These are phyloP conservation scores for Spilarctia lutea DNA, from an alignment of 2,888 invertebrate genomes.

Conservation along the genomic window DNA sequence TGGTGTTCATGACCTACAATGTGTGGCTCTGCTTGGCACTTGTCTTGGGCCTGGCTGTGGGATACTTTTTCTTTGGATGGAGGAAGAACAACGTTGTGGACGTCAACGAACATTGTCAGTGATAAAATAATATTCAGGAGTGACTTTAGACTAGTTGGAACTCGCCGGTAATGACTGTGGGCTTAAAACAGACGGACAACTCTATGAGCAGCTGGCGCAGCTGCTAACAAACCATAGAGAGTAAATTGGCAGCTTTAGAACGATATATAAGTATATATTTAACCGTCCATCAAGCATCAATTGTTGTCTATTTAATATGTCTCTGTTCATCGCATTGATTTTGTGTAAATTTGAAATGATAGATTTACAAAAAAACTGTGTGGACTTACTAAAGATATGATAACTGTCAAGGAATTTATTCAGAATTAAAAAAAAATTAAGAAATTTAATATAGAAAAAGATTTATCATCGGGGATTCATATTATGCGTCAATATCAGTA, in stretches of 20 bases:
- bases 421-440: background rate
- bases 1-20: conserved; percentile 99
- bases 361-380: background rate
- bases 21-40: conserved; percentile 96
- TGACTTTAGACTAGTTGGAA: conserved; percentile 6
- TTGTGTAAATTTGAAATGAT: background rate
- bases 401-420: background rate
- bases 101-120: conserved; percentile 97
- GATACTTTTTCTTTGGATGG: conserved; percentile 98
- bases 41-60: conserved; percentile 94
- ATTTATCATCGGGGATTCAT: too few relatives aligned
- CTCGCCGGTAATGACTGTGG: conserved; percentile 17
- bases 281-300: background rate
- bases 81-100: conserved; percentile 96
- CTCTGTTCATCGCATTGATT: background rate
- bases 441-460: too few relatives aligned
- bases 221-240: background rate
- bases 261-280: background rate
- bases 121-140: conserved; percentile 53
- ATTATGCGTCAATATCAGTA: too few relatives aligned
- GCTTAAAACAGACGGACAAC: background rate
- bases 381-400: background rate
- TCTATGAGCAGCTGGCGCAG: too few relatives aligned
- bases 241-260: conserved; percentile 1
- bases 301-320: background rate